Evolutionary conservation across 37 sponge, comb jelly and placozoan genomes (phyloP).

Genomic region (Dysidea cf. avara): DNA sequence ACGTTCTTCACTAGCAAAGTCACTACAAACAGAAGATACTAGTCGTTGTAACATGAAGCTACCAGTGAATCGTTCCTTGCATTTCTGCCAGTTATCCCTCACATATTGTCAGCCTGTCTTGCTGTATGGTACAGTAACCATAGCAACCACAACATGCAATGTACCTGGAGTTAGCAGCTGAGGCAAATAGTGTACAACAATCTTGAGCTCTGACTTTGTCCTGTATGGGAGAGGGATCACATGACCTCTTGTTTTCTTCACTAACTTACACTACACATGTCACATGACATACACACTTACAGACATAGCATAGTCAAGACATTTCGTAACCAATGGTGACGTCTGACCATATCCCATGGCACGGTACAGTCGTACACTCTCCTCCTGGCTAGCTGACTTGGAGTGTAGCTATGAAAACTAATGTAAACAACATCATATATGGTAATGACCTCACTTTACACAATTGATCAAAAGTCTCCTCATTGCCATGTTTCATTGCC

Average conservation of each 20-base stretch:
- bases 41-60: constrained; percentile 63
- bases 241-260: background rate
- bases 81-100: constrained; percentile 62
- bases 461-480: constrained; percentile 61
- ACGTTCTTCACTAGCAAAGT: constrained; percentile 14
- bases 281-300: constrained; percentile 27
- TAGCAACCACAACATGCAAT: constrained; percentile 16
- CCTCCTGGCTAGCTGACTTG: constrained; percentile 82
- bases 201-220: constrained; percentile 65
- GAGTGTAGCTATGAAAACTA: constrained; percentile 56
- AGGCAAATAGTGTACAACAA: constrained; percentile 26
- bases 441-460: constrained; percentile 28
- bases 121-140: constrained; percentile 18
- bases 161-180: constrained; percentile 11
- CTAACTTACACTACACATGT: background rate
- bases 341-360: constrained; percentile 68
- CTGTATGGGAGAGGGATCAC: constrained; percentile 13
- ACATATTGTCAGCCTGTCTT: constrained; percentile 64
- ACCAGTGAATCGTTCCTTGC: constrained; percentile 68
- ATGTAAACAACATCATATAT: too few relatives aligned
- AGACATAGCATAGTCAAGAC: constrained; percentile 75
- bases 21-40: too few relatives aligned
- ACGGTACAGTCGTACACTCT: constrained; percentile 79
- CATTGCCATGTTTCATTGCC: constrained; percentile 52
- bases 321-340: constrained; percentile 37